phyloP scores from a whole-genome alignment of 2,888 invertebrate genomes.

The Plagiodera versicolora region DNA sequence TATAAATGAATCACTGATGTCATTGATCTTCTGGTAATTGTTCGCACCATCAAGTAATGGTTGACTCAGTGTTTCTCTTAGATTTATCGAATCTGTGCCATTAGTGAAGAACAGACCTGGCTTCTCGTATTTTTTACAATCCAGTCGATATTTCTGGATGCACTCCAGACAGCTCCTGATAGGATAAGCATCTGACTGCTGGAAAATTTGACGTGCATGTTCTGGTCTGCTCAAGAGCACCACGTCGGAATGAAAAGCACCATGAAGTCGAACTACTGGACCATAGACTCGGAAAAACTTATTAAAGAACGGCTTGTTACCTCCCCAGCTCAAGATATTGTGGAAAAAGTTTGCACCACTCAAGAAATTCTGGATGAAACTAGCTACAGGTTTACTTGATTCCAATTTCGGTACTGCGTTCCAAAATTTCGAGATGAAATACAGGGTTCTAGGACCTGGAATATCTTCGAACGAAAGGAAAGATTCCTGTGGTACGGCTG shows the following conservation, averaged over 20 bases:
- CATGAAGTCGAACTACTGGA: slow-evolving; percentile 66
- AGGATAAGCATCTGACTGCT: slow-evolving; percentile 63
- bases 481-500: neutral
- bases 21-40: neutral
- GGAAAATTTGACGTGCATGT: slow-evolving; percentile 64
- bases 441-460: slow-evolving; percentile 64
- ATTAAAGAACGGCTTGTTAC: slow-evolving; percentile 53
- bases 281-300: slow-evolving; percentile 61
- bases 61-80: slow-evolving; percentile 57
- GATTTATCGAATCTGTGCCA: slow-evolving; percentile 63
- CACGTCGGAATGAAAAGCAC: slow-evolving; percentile 65
- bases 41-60: slow-evolving; percentile 55
- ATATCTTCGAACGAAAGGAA: slow-evolving; percentile 61
- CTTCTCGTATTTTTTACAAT: slow-evolving; percentile 59
- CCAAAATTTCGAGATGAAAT: slow-evolving; percentile 61
- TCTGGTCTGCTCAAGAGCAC: slow-evolving; percentile 67
- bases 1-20: slow-evolving; percentile 50
- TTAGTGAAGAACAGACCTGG: slow-evolving; percentile 62
- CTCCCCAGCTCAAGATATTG: slow-evolving; percentile 55
- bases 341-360: slow-evolving; percentile 57
- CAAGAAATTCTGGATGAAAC: slow-evolving; percentile 57
- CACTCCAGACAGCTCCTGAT: slow-evolving; percentile 65
- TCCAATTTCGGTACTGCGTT: slow-evolving; percentile 64
- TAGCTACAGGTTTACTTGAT: slow-evolving; percentile 61
- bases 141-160: slow-evolving; percentile 63